These are phyloP conservation scores for Abramis brama DNA, from an alignment of 2,113 vertebrate genomes.

Conservation along the genomic window DNA sequence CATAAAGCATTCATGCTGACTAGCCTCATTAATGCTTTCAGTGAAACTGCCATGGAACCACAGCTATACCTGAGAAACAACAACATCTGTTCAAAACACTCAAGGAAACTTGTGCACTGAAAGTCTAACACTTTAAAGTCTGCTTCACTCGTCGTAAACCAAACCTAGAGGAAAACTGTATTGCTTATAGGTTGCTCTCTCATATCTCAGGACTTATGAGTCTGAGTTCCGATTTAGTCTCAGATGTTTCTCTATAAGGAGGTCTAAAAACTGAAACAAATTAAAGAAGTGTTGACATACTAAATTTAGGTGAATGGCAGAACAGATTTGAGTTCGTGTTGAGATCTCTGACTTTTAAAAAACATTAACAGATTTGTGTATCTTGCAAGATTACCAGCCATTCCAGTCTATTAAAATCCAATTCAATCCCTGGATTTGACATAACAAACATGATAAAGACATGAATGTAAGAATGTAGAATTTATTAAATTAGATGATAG, in stretches of 20 bases:
- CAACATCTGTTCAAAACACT: conserved; percentile 5
- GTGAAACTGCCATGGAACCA: not conserved
- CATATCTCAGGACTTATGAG: not conserved
- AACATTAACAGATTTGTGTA: not conserved
- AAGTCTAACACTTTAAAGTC: not conserved
- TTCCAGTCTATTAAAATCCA: not conserved
- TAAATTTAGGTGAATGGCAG: not conserved
- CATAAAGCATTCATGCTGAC: conserved; percentile 3
- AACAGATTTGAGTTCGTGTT: not conserved
- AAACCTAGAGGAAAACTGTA: not conserved
- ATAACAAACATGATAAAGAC: not conserved
- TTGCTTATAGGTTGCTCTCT: not conserved
- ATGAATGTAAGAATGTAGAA: not conserved
- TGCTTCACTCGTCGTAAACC: not conserved
- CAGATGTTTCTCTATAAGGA: not conserved
- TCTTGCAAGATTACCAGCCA: not conserved
- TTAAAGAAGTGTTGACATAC: not conserved
- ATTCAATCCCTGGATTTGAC: not conserved
- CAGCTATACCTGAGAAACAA: not conserved
- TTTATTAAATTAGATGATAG: not conserved
- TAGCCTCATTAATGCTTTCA: conserved; percentile 19
- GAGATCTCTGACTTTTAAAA: not conserved
- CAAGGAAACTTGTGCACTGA: not conserved
- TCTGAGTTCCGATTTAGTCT: not conserved
- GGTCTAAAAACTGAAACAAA: not conserved